These are phyloP conservation scores for Drymonia ruficornis DNA, from an alignment of 2,888 invertebrate genomes.

Conservation along the genomic window DNA sequence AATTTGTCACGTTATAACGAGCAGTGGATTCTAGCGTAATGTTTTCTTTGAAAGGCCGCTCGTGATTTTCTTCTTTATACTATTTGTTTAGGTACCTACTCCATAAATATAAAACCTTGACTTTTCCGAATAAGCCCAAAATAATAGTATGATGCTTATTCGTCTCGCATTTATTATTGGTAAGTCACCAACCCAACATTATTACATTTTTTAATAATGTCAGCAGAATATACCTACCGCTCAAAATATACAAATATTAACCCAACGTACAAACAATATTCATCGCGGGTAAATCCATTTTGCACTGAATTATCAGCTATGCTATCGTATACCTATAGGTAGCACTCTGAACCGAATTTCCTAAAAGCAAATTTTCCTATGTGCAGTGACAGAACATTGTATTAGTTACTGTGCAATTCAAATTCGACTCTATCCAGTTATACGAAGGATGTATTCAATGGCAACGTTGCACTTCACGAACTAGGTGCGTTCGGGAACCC, in stretches of 20 bases:
- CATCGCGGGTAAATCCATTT: conserved; percentile 55
- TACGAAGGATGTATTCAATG: conserved; percentile 48
- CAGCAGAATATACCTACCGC: too few species aligned
- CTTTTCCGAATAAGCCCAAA: too few species aligned
- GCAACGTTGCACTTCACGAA: conserved; percentile 36
- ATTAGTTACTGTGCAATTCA: conserved; percentile 49
- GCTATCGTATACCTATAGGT: too few species aligned
- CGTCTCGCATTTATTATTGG: too few species aligned
- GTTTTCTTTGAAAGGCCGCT: conserved; percentile 46
- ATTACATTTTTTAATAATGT: too few species aligned
- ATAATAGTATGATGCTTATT: too few species aligned
- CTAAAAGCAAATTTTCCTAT: conserved; percentile 68
- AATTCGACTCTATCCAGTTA: conserved; percentile 52
- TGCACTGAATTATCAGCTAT: conserved; percentile 65
- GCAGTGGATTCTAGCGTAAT: conserved; percentile 54
- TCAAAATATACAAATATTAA: too few species aligned
- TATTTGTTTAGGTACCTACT: not conserved
- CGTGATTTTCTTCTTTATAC: conserved; percentile 31
- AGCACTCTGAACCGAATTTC: conserved; percentile 56
- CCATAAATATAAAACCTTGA: not conserved
- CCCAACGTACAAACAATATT: conserved; percentile 47
- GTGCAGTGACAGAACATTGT: conserved; percentile 60
- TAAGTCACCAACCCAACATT: too few species aligned
- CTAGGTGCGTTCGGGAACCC: conserved; percentile 54
- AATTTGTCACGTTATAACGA: conserved; percentile 78